Base-by-base conservation (phyloP, 2,797 vertebrate species). In the Streptopelia turtur region DNA sequence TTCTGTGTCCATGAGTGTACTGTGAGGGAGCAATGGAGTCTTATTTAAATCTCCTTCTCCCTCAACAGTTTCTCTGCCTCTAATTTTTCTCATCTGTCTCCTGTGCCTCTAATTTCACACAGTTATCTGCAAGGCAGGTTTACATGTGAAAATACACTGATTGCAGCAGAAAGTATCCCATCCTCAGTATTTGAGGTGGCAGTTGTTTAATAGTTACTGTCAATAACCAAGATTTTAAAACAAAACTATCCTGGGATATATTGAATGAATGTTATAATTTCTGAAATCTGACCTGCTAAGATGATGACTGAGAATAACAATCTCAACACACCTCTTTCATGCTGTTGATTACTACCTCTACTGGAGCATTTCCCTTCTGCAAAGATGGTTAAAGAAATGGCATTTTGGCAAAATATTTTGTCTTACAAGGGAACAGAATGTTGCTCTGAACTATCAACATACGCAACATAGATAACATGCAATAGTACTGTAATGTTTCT, bases 371-470 rank as follows among this genome's bases (percentile, higher is more conserved):
- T 86, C 31, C 47, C 11, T 55, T 94, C 37, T 91, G 49, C 47
- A 88, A 70, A 77, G 31, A 11, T 31, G 24, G 18, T 66, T 70
- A 72, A 21, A 82, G 50, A 88, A 89, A 70, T 76, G 24, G 22
- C 65, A 57, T 87, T 93, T 37, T 87, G 56, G 39, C 52, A 88
- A 93, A 94, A 59, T 80, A 84, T 30, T 92, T 92, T 87, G 17
- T 82, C 56, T 57, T 82, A 39, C 11, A 2, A 45, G 22, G 35
- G 31, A 33, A n/a, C 35, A 80, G 76, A 90, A 61, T 72, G 18
- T 90, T 88, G 23, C 33, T 87, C 45, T 82, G 71, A 90, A 30
- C 30, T 72, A 17, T 59, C 68, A 64, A 11, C 3, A 1, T 81
- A 35, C 28, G 25, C 33, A 30, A 8, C 30, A 41, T 6, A 53